These are phyloP conservation scores for Dryas iulia DNA, from an alignment of 1,140 invertebrate genomes.

Conservation along the genomic window DNA sequence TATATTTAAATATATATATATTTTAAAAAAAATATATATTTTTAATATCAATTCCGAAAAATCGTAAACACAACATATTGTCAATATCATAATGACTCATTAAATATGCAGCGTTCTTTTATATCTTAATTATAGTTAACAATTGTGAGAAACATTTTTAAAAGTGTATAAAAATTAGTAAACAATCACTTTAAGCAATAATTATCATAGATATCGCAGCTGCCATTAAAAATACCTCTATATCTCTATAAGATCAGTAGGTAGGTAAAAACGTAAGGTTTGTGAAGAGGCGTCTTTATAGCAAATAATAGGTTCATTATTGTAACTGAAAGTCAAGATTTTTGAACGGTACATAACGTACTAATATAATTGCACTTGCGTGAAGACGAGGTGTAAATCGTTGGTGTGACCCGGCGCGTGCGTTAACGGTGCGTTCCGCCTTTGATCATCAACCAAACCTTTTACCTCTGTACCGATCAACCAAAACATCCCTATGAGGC, in stretches of 20 bases:
- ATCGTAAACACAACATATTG: background rate
- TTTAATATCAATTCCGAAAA: no score
- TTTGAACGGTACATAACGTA: constrained; percentile 11
- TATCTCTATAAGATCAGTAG: background rate
- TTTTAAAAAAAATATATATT: no score
- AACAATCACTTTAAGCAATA: background rate
- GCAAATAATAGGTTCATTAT: background rate
- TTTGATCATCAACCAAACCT: constrained; percentile 14
- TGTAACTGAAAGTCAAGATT: constrained; percentile 3
- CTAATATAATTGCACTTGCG: constrained; percentile 13
- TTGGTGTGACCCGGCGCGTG: constrained; percentile 37
- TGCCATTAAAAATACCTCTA: background rate
- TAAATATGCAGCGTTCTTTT: background rate
- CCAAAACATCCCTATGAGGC: constrained; percentile 7
- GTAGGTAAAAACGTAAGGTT: background rate
- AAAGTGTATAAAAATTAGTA: background rate
- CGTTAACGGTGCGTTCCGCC: constrained; percentile 42
- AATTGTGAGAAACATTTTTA: background rate
- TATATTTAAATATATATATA: no score
- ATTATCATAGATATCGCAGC: background rate
- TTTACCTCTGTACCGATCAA: constrained; percentile 27
- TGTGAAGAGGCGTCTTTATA: background rate
- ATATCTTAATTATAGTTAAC: background rate
- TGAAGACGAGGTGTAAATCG: constrained; percentile 22
- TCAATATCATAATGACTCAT: background rate